These are phyloP conservation scores for Phataginus tetradactyla DNA, from an alignment of 2,797 vertebrate species.

Conservation along the genomic window DNA sequence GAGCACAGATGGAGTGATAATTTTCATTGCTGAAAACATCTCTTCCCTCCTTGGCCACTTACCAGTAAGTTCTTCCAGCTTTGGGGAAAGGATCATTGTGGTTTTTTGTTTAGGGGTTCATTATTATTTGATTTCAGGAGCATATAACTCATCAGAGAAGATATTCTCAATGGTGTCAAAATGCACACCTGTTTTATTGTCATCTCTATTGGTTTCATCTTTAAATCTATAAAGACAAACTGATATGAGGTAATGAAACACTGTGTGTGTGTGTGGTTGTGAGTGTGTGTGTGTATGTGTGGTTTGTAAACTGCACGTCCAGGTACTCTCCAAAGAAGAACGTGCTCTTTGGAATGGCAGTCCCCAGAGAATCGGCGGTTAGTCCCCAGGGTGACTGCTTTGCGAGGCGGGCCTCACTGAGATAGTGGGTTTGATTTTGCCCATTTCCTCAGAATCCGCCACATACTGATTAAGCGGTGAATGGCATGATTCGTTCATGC, in stretches of 20 bases:
- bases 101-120: background rate
- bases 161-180: background rate
- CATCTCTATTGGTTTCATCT: constrained; percentile 30
- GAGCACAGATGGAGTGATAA: constrained; percentile 94
- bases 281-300: background rate
- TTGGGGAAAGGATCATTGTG: background rate
- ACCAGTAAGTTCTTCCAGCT: constrained; percentile 91
- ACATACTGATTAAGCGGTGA: background rate
- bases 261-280: background rate
- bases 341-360: background rate
- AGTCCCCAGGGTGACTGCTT: background rate
- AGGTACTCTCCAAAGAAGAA: background rate
- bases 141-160: background rate
- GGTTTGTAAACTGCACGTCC: background rate
- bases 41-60: constrained; percentile 94
- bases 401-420: background rate
- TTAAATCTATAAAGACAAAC: constrained; percentile 30
- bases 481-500: background rate
- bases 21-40: constrained; percentile 94
- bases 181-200: background rate
- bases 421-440: background rate
- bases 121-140: constrained; percentile 25
- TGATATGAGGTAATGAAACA: background rate
- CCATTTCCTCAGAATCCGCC: background rate
- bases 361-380: background rate